These are phyloP conservation scores for Flabesymbios commensalis DNA, from an alignment of 2,888 invertebrate species.

Conservation along the genomic window DNA sequence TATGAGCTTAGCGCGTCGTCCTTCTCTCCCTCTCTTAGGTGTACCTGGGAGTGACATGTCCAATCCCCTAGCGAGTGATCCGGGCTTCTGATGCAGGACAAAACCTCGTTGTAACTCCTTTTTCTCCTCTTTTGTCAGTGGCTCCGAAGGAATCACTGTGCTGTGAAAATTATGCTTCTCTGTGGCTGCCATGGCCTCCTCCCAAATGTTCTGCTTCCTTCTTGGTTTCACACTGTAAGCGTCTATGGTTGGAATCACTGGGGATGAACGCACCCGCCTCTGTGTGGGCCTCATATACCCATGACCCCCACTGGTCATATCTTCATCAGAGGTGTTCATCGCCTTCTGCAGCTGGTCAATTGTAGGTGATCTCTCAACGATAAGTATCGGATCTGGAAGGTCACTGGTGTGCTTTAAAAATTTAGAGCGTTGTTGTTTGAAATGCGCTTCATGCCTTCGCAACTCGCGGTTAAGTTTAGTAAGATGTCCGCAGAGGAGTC, in stretches of 20 bases:
- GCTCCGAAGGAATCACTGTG: background rate
- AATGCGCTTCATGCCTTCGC: no score
- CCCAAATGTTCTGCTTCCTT: slow-evolving; percentile 8
- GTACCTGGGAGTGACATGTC: no score
- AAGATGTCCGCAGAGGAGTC: no score
- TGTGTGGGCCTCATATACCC: slow-evolving; percentile 1
- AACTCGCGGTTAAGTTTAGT: no score
- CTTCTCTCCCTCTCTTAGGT: no score
- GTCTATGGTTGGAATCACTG: slow-evolving; percentile 1
- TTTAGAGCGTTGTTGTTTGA: no score
- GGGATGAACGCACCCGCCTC: background rate
- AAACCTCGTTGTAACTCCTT: background rate
- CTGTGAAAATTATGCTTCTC: background rate
- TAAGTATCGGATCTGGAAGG: slow-evolving; percentile 2
- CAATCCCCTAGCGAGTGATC: no score
- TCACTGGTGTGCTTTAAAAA: no score
- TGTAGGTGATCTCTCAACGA: slow-evolving; percentile 9
- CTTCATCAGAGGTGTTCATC: no score
- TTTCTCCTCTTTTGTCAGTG: background rate
- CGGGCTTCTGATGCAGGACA: background rate
- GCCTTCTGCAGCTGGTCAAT: no score
- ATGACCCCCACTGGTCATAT: no score
- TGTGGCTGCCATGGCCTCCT: background rate
- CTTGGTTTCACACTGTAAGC: background rate
- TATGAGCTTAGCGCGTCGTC: no score